Evolutionary conservation across 2,113 vertebrate genomes (phyloP), one percentile per base, ranked within the genome.

Genomic region (Lagopus leucura): DNA sequence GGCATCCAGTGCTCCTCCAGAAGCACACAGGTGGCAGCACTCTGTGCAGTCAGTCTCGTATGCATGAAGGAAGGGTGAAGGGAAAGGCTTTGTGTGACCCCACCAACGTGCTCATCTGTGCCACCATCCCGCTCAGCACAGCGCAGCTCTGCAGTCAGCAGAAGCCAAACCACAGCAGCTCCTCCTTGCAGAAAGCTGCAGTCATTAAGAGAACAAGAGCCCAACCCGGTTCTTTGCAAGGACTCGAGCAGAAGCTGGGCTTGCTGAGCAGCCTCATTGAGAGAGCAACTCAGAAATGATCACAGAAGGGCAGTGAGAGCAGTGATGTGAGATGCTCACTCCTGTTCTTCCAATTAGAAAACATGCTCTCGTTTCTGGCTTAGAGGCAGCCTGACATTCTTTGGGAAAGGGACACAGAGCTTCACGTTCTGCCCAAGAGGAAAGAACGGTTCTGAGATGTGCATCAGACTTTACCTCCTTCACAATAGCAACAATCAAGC

Each of bases 401-500:
- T 54, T 2, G 65, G 80, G 27, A 80, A 34, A 72, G 71, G 71
- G 93, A 50, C 36, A 4, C 24, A 6, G 6, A n/a, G 57, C 30
- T 52, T 13, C 15, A 9, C 1, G 8, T 1, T 28, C 58, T 0
- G 0, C 38, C 73, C 7, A n/a, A 12, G n/a, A 67, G n/a, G 42
- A 13, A 55, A 45, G 79, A 25, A 24, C 0, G 4, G 34, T 22
- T 28, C 69, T 76, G 83, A 71, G 36, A 25, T 52, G 25, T 57
- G 66, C 45, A 0, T 6, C 66, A 21, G 50, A 4, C 86, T 94
- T 98, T 97, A 99, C 99, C 98, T 99, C 99, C 98, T 99, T 99
- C 76, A 99, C 99, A 61, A 99, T 97, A 63, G 99, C 99, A 34
- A 98, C 97, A 54, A 99, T 99, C 93, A 99, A 97, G 69, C 99